Base-by-base conservation (phyloP, 2,888 invertebrate genomes). In the Artemia sp. region DNA sequence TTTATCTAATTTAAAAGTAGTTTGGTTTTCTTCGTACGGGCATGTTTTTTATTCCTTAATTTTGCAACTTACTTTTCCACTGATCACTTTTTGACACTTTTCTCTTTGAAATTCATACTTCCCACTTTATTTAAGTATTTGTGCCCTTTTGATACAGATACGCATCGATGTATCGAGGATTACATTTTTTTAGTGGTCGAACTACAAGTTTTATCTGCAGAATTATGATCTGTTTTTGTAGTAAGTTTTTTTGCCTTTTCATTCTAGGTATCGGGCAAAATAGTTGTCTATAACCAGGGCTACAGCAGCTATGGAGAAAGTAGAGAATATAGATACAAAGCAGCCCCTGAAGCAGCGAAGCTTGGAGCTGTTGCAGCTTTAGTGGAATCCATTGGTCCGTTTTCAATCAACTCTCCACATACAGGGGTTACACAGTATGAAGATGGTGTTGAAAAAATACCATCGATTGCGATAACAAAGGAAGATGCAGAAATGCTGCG, bases 401-500 rank as follows among this genome's bases (percentile, higher is more conserved):
- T 86, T 76, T 90, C 90, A 0, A 82, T 90, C 58, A 82, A 86
- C 74, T 83, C 86, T 0, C 88, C 89, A 0, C 90, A 91, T 74
- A 87, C 90, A 0, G 90, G 91, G 1, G 80, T 82, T 77, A 86
- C 86, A 80, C 76, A 74, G 0, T 89, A 89, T 74, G 79, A 75
- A 0, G 79, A 81, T 1, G 82, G 81, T 72, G 80, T 85, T 0
- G 79, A 79, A 6, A 74, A 84, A 78, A 89, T 90, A 70, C 89
- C 89, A 8, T 82, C 84, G 0, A 88, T 86, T 64, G 85, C 85
- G 71, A 87, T 91, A 50, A 86, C 89, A 1, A 79, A 85, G 12
- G 90, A 90, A 80, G 89, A 90, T 78, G 88, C 90, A 5, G 83
- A 85, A 75, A 81, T 89, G 78, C 78, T 91, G 67, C 78, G 83